phyloP scores from a whole-genome alignment of 2,113 vertebrate genomes.

The Gymnorhina tibicen region DNA sequence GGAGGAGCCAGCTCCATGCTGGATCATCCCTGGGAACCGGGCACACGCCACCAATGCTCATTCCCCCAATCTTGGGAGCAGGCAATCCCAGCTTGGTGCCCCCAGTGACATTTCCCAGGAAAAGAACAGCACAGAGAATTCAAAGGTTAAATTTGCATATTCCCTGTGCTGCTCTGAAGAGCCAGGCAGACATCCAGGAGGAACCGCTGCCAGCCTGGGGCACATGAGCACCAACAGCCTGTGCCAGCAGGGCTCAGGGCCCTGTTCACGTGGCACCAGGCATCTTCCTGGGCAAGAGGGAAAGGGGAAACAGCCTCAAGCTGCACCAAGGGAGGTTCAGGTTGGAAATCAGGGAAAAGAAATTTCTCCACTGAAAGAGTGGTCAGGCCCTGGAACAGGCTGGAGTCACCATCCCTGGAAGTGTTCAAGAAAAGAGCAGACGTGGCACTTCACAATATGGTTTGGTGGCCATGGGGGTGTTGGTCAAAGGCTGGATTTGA shows the following conservation, averaged over 20 bases:
- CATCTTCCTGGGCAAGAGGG: not conserved
- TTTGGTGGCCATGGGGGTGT: not conserved
- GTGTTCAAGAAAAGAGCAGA: not conserved
- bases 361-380: not conserved
- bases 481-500: not conserved
- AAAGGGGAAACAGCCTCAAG: rapidly evolving
- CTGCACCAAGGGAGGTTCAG: not conserved
- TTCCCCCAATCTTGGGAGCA: not conserved
- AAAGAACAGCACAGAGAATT: not conserved
- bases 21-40: not conserved
- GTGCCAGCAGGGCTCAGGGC: not conserved
- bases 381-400: not conserved
- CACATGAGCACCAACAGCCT: not conserved
- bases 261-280: not conserved
- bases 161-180: not conserved
- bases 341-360: not conserved
- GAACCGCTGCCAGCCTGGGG: not conserved
- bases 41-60: not conserved
- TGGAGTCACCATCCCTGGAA: not conserved
- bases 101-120: not conserved
- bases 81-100: not conserved
- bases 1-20: not conserved
- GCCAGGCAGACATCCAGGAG: not conserved
- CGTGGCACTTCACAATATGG: rapidly evolving
- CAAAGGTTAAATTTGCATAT: slow-evolving; percentile 63